Percentiles rank a stretch among this genome's conserved stretches.
Evolutionary conservation across 92 coral and sea anemone genomes (phyloP).

Genomic region (Plumapathes pennacea): DNA sequence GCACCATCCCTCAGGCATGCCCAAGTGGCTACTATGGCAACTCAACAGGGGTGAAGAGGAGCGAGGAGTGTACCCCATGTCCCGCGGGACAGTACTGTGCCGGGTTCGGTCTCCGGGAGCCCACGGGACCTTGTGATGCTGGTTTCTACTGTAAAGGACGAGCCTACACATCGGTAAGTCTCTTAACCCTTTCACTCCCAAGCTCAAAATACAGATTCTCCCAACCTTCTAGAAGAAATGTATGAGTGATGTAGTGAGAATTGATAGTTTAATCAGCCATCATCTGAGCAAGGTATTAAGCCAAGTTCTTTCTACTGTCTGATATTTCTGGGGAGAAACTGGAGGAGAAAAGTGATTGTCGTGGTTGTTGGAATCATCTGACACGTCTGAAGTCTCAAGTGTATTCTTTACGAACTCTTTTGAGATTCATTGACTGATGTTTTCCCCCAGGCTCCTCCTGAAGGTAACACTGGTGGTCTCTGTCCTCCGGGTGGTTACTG

Average conservation of each 20-base stretch:
- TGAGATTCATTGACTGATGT: background rate
- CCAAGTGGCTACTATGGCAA: slow-evolving; percentile 95
- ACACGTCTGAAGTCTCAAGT: no score
- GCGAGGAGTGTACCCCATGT: slow-evolving; percentile 91
- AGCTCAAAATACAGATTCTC: no score
- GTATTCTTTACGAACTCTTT: background rate
- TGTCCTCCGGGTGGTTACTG: slow-evolving; percentile 99
- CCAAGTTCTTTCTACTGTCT: no score
- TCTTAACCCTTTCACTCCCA: no score
- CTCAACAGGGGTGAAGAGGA: slow-evolving; percentile 90
- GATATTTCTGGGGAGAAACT: no score
- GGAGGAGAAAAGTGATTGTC: no score
- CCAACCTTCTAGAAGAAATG: no score
- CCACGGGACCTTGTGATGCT: slow-evolving; percentile 96
- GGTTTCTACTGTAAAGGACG: slow-evolving; percentile 94
- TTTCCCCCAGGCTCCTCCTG: slow-evolving; percentile 84
- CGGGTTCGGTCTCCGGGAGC: slow-evolving; percentile 76
- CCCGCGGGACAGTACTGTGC: slow-evolving; percentile 99
- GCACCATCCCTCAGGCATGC: slow-evolving; percentile 91
- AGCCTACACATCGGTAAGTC: slow-evolving; percentile 96
- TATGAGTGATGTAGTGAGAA: no score
- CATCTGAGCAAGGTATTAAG: no score
- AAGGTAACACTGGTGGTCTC: slow-evolving; percentile 95
- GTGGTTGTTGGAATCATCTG: no score
- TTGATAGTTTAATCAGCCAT: no score